Conservation (phyloP, 2,113 vertebrate genomes). For the Festucalex cinctus region DNA sequence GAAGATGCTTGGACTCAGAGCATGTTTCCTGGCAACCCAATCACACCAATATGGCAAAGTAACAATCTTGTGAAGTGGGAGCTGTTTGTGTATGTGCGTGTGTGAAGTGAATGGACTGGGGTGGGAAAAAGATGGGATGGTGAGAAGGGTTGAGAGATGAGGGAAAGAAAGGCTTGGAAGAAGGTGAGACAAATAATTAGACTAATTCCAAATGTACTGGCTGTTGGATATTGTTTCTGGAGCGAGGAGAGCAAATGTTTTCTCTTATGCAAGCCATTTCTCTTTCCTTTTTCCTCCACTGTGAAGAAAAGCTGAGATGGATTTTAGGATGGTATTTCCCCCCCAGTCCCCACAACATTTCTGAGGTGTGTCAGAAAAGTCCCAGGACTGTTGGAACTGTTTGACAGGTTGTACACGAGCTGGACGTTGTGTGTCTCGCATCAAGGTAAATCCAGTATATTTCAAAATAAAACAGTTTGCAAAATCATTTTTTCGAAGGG, state of each 20-base stretch:
- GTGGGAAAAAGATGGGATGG: slow-evolving; percentile 3
- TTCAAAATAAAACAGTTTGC: no score
- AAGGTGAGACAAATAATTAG: slow-evolving; percentile 39
- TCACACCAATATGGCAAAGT: slow-evolving; percentile 54
- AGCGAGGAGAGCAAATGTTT: slow-evolving; percentile 51
- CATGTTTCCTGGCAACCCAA: slow-evolving; percentile 55
- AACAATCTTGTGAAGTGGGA: slow-evolving; percentile 51
- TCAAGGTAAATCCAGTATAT: no score
- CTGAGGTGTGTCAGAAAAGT: no score
- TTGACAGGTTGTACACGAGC: no score
- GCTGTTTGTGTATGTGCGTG: slow-evolving; percentile 29
- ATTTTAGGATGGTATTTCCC: slow-evolving; percentile 21
- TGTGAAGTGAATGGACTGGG: not conserved
- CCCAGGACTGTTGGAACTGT: no score
- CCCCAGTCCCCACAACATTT: no score
- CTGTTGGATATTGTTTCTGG: slow-evolving; percentile 64
- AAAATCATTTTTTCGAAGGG: no score
- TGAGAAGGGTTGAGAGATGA: slow-evolving; percentile 1
- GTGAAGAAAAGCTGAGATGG: slow-evolving; percentile 25
- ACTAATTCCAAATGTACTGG: slow-evolving; percentile 52
- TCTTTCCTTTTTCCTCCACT: slow-evolving; percentile 11
- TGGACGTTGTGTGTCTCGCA: no score
- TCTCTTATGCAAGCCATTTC: slow-evolving; percentile 17
- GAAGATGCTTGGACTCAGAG: slow-evolving; percentile 38
- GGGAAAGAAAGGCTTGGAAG: not conserved